These are phyloP conservation scores for Hirtodrosophila confusa DNA, from an alignment of 2,888 invertebrate genomes.

Conservation along the genomic window DNA sequence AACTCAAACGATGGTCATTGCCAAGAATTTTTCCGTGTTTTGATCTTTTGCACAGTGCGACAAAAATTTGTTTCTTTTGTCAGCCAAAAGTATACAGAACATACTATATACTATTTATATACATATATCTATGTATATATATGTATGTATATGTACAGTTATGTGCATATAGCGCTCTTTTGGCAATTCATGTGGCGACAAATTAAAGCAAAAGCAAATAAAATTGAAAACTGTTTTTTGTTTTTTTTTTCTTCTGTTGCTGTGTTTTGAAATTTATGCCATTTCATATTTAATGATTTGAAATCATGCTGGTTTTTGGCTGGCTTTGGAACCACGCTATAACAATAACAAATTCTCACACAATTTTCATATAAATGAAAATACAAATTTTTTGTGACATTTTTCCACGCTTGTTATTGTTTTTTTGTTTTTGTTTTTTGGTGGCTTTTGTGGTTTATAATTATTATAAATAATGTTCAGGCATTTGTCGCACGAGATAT, in stretches of 20 bases:
- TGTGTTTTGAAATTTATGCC: conserved; percentile 31
- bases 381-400: conserved; percentile 39
- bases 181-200: conserved; percentile 77
- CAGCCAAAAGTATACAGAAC: conserved; percentile 25
- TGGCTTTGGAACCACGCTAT: conserved; percentile 11
- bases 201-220: conserved; percentile 64
- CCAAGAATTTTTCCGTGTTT: conserved; percentile 80
- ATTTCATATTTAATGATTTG: conserved; percentile 50
- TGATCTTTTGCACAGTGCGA: conserved; percentile 70
- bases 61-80: conserved; percentile 63
- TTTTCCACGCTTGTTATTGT: conserved; percentile 44
- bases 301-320: conserved; percentile 40
- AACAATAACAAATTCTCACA: conserved; percentile 29
- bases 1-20: conserved; percentile 76
- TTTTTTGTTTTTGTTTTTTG: conserved; percentile 22
- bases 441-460: conserved; percentile 47
- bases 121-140: conserved; percentile 7
- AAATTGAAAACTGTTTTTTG: conserved; percentile 30
- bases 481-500: conserved; percentile 74
- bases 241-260: conserved; percentile 10
- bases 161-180: conserved; percentile 39
- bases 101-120: conserved; percentile 2
- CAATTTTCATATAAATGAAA: conserved; percentile 38
- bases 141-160: conserved; percentile 8
- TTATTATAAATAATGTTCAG: conserved; percentile 65